Percentiles rank a stretch among this genome's conserved stretches.
These are phyloP conservation scores for Anableps anableps DNA, from an alignment of 2,797 vertebrate genomes.

Conservation along the genomic window DNA sequence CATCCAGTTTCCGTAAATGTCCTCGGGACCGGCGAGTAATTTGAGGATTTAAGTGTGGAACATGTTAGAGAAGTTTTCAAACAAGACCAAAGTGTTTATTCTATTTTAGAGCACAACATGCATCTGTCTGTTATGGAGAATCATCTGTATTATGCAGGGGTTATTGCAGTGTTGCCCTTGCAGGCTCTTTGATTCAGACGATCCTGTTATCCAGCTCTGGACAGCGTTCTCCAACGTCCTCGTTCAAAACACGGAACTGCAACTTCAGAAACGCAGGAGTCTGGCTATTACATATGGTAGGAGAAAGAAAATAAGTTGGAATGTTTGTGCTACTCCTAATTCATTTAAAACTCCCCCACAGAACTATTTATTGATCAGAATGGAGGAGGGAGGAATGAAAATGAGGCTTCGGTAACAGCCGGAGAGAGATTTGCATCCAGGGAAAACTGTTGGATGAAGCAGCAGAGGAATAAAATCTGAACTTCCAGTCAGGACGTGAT, in stretches of 20 bases:
- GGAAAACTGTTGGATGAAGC: constrained; percentile 15
- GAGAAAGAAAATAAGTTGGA: constrained; percentile 25
- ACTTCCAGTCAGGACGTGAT: constrained; percentile 2
- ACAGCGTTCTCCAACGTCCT: constrained; percentile 22
- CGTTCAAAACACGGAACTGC: constrained; percentile 12
- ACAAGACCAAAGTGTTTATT: neutral
- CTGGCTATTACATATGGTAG: neutral
- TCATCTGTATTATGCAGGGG: constrained; percentile 10
- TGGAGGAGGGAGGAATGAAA: constrained; percentile 54
- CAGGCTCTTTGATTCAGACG: constrained; percentile 10
- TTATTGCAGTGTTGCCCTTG: constrained; percentile 1
- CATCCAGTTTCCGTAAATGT: constrained; percentile 15
- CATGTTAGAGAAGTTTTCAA: constrained; percentile 2
- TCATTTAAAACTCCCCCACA: constrained; percentile 66
- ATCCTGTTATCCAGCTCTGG: constrained; percentile 26
- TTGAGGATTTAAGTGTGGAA: constrained; percentile 9
- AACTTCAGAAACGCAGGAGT: neutral
- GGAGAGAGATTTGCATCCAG: constrained; percentile 13
- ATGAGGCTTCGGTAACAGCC: constrained; percentile 22
- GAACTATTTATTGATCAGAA: constrained; percentile 73
- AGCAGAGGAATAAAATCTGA: constrained; percentile 16
- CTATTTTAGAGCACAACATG: neutral
- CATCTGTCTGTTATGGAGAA: neutral
- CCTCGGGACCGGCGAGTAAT: neutral
- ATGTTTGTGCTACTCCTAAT: constrained; percentile 50